Percentiles rank a stretch among this genome's conserved stretches.
Evolutionary conservation across 2,113 vertebrate genomes (phyloP).

Genomic region (Trematocara macrostoma): DNA sequence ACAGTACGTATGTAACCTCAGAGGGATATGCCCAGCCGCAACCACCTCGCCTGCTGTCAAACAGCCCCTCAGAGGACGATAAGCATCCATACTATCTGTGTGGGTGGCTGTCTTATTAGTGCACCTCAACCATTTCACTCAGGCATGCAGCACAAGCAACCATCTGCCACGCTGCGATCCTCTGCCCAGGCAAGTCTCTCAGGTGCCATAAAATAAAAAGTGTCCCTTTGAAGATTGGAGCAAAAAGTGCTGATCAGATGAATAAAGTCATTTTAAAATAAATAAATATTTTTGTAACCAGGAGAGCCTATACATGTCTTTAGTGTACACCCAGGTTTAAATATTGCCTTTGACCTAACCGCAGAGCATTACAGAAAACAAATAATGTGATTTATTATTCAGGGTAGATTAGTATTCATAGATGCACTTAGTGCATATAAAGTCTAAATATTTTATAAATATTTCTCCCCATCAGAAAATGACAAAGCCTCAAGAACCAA

Average conservation of each 20-base stretch:
- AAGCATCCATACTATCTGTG: constrained; percentile 85
- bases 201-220: constrained; percentile 67
- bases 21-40: constrained; percentile 9
- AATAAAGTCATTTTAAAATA: constrained; percentile 12
- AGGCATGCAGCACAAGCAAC: constrained; percentile 89
- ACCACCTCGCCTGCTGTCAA: constrained; percentile 76
- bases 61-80: constrained; percentile 87
- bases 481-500: not conserved
- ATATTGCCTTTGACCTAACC: not conserved
- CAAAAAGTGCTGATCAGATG: constrained; percentile 50
- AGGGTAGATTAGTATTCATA: not conserved
- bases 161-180: constrained; percentile 89
- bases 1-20: constrained; percentile 41
- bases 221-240: constrained; percentile 28
- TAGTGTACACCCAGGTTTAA: not conserved
- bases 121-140: constrained; percentile 85
- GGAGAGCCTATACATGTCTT: not conserved
- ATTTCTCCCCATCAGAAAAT: not conserved
- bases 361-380: not conserved
- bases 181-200: constrained; percentile 79
- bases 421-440: not conserved
- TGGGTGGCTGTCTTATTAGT: constrained; percentile 89
- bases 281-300: not conserved
- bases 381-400: not conserved
- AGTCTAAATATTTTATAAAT: not conserved